Conservation (phyloP, 2,113 vertebrate species). For the Propithecus coquereli region DNA sequence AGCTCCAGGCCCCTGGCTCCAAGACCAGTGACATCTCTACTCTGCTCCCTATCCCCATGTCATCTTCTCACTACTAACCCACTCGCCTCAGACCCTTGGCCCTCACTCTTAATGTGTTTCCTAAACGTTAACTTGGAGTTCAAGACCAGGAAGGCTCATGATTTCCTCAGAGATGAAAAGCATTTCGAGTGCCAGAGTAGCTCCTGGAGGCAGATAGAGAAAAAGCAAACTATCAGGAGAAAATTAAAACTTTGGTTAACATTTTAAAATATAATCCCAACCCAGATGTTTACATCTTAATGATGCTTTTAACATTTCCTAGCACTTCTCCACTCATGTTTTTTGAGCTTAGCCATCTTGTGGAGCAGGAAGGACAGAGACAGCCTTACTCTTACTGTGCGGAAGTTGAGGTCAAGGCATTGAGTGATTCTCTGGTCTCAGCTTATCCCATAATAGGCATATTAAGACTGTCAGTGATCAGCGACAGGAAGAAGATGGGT, state of each 20-base stretch:
- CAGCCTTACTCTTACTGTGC: neutral
- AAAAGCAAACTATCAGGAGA: neutral
- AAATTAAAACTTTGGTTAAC: neutral
- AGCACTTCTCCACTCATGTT: neutral
- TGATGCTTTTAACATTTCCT: neutral
- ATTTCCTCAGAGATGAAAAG: neutral
- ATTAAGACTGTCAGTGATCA: neutral
- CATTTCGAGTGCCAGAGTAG: neutral
- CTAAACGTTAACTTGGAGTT: neutral
- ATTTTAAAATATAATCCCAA: neutral
- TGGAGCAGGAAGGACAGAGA: neutral
- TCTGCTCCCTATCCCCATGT: no score
- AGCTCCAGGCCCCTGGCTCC: neutral
- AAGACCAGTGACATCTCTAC: neutral
- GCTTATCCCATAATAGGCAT: neutral
- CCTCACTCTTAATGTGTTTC: neutral
- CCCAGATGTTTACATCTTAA: neutral
- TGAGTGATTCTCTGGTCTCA: neutral
- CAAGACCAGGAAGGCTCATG: neutral
- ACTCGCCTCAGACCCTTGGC: neutral
- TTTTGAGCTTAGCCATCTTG: neutral
- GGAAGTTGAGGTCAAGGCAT: neutral
- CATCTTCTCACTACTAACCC: neutral
- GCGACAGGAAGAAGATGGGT: neutral
- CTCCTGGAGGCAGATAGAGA: neutral